phyloP scores from a whole-genome alignment of 1,140 invertebrate genomes.

The Epicauta chinensis region DNA sequence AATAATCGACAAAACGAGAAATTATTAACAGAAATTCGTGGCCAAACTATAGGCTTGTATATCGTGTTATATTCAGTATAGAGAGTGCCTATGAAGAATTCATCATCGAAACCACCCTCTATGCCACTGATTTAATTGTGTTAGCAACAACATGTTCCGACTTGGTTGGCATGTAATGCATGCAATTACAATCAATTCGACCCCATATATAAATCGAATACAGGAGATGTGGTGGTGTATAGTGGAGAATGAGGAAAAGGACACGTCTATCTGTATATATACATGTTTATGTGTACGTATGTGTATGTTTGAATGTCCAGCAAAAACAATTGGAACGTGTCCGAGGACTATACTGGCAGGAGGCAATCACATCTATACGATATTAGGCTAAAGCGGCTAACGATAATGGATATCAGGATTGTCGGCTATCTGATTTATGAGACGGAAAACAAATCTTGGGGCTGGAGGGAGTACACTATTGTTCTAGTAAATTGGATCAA shows the following conservation, averaged over 20 bases:
- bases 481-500: constrained; percentile 40
- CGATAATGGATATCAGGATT: constrained; percentile 43
- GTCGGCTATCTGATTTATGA: constrained; percentile 42
- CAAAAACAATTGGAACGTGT: constrained; percentile 25
- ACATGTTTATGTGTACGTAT: background rate
- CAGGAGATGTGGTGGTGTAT: no score
- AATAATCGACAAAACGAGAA: constrained; percentile 6
- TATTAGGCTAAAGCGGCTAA: constrained; percentile 34
- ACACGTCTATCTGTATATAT: constrained; percentile 7
- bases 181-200: constrained; percentile 29
- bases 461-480: constrained; percentile 16
- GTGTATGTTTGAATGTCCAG: constrained; percentile 5
- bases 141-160: constrained; percentile 26
- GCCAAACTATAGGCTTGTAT: background rate
- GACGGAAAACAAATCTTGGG: constrained; percentile 42
- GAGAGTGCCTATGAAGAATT: background rate
- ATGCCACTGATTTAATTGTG: constrained; percentile 19
- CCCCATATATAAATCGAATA: background rate
- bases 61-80: no score
- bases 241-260: background rate
- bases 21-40: constrained; percentile 5
- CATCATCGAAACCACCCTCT: constrained; percentile 1
- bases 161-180: constrained; percentile 26
- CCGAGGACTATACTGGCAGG: constrained; percentile 1
- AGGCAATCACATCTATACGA: constrained; percentile 29